A percentile compares a stretch with the other conserved stretches of the same genome.
Evolutionary conservation across 2,888 invertebrate genomes (phyloP).

Genomic region (Parapristionchus giblindavisi): DNA sequence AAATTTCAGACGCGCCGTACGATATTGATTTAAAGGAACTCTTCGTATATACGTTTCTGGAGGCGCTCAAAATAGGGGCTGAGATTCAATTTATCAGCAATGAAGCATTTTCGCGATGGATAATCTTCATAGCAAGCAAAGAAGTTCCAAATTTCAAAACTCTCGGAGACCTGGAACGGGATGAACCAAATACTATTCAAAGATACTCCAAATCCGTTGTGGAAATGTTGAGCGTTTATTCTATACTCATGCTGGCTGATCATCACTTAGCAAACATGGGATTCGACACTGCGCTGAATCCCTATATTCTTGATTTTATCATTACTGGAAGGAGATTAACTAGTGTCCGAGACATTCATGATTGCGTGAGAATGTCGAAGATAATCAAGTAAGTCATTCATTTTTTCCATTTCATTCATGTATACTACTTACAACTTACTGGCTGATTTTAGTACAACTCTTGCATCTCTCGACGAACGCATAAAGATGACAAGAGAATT

Average conservation of each 20-base stretch:
- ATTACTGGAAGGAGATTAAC: background rate
- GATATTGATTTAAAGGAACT: background rate
- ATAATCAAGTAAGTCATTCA: background rate
- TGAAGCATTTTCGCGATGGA: background rate
- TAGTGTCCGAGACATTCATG: background rate
- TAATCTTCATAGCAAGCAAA: background rate
- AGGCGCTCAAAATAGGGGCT: background rate
- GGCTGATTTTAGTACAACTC: too few species aligned
- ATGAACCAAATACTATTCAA: background rate
- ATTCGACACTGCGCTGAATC: background rate
- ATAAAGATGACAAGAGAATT: too few species aligned
- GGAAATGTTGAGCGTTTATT: background rate
- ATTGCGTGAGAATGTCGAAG: background rate
- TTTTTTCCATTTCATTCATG: too few species aligned
- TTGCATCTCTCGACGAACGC: too few species aligned
- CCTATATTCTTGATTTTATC: background rate
- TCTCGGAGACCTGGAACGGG: background rate
- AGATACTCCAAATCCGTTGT: background rate
- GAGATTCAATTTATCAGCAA: background rate
- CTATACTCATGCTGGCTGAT: background rate
- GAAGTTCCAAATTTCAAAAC: background rate
- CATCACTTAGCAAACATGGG: background rate
- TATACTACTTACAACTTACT: too few species aligned
- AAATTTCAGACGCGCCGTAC: slow-evolving; percentile 8
- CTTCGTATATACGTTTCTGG: background rate